Evolutionary conservation across 2,888 invertebrate species (phyloP).

Genomic region (Serripes groenlandicus): DNA sequence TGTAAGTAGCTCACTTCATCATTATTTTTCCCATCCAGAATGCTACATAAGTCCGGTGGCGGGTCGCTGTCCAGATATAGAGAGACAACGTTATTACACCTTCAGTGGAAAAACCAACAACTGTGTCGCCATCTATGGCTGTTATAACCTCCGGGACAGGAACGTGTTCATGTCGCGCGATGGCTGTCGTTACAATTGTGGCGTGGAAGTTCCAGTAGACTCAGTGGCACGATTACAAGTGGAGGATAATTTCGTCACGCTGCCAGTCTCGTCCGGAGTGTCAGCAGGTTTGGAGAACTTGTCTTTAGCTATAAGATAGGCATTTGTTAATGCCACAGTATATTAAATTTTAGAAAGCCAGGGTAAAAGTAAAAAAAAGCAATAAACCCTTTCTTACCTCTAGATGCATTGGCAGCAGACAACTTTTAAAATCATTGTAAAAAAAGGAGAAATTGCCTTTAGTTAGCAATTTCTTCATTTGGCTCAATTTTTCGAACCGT

Average conservation of each 20-base stretch:
- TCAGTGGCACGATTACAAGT: conserved; percentile 1
- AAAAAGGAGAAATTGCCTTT: too few relatives aligned
- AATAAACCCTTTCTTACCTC: too few relatives aligned
- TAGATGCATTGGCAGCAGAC: too few relatives aligned
- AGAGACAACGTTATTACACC: conserved; percentile 39
- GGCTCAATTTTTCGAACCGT: too few relatives aligned
- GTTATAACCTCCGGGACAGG: conserved; percentile 49
- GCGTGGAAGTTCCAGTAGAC: neutral
- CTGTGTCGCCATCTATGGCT: conserved; percentile 49
- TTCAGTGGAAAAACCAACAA: conserved; percentile 36
- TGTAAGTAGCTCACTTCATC: neutral
- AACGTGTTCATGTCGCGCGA: conserved; percentile 46
- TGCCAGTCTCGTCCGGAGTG: neutral
- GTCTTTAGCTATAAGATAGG: too few relatives aligned
- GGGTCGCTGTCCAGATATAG: conserved; percentile 37
- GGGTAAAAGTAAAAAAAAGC: too few relatives aligned
- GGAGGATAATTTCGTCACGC: conserved; percentile 5
- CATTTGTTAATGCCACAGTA: too few relatives aligned
- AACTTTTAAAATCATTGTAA: too few relatives aligned
- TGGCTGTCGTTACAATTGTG: conserved; percentile 39
- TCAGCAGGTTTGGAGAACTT: conserved; percentile 1
- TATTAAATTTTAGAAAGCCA: too few relatives aligned
- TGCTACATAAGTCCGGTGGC: conserved; percentile 48
- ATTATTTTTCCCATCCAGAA: conserved; percentile 9
- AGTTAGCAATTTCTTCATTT: too few relatives aligned